These are phyloP conservation scores for Cyanoramphus novaezelandiae DNA, from an alignment of 2,113 vertebrate species.

Conservation along the genomic window DNA sequence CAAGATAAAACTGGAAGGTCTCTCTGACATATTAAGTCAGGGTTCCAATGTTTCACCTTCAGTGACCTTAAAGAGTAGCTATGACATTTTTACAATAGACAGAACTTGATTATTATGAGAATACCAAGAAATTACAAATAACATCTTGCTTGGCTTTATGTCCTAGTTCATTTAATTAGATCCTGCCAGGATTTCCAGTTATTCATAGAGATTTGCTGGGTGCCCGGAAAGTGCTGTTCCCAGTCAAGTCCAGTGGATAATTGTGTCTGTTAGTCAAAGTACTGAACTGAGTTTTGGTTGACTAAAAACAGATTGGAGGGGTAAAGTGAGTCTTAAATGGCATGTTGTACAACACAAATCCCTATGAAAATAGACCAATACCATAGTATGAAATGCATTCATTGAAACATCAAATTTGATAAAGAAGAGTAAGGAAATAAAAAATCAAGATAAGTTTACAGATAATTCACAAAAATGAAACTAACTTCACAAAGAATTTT, in stretches of 20 bases:
- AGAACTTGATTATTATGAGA: not conserved
- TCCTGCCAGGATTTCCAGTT: constrained; percentile 36
- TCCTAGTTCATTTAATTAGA: not conserved
- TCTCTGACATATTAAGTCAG: not conserved
- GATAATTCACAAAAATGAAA: not conserved
- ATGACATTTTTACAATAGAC: not conserved
- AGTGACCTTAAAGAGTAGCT: not conserved
- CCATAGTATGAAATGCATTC: not conserved
- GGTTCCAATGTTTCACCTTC: not conserved
- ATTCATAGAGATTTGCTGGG: not conserved
- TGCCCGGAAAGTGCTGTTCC: not conserved
- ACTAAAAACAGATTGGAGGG: not conserved
- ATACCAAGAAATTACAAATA: not conserved
- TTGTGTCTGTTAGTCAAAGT: not conserved
- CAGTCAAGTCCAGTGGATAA: not conserved
- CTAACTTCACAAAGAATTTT: not conserved
- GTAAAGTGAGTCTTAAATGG: not conserved
- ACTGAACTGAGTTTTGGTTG: not conserved
- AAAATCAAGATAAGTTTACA: not conserved
- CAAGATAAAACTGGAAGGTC: not conserved
- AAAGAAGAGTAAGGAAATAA: not conserved
- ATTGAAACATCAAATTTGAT: not conserved
- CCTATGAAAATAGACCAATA: not conserved
- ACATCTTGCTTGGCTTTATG: not conserved
- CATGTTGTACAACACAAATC: not conserved